phyloP scores from a whole-genome alignment of 1,140 invertebrate genomes.

The Cotesia chilonis region DNA sequence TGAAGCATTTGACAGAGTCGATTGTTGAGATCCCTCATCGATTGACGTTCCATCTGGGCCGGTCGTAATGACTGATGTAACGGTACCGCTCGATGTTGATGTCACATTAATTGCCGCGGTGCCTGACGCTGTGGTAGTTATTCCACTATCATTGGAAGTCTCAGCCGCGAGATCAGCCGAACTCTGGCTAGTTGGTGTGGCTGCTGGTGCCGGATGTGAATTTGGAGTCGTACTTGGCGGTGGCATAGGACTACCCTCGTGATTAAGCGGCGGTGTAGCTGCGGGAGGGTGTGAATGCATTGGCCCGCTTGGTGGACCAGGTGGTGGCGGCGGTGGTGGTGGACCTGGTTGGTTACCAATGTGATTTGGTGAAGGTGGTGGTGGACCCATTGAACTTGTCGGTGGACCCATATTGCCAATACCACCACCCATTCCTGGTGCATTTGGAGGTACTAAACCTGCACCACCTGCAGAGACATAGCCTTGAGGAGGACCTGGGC shows the following conservation, averaged over 20 bases:
- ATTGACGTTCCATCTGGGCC: conserved; percentile 86
- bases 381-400: conserved; percentile 63
- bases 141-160: conserved; percentile 69
- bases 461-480: conserved; percentile 58
- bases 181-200: conserved; percentile 55
- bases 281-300: conserved; percentile 52
- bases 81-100: conserved; percentile 70
- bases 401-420: conserved; percentile 63
- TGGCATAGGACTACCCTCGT: conserved; percentile 68
- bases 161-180: conserved; percentile 61
- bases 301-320: conserved; percentile 47
- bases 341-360: conserved; percentile 66
- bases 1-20: conserved; percentile 88
- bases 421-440: conserved; percentile 53
- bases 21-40: conserved; percentile 91
- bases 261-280: conserved; percentile 63
- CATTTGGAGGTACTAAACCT: conserved; percentile 66
- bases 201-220: conserved; percentile 62
- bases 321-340: conserved; percentile 52
- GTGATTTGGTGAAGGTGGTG: conserved; percentile 69
- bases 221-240: conserved; percentile 71
- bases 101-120: conserved; percentile 60
- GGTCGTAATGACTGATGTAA: conserved; percentile 86
- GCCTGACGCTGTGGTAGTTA: conserved; percentile 68
- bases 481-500: conserved; percentile 60